These are phyloP conservation scores for Drosophila nebulosa DNA, from an alignment of 1,140 invertebrate species.

Conservation along the genomic window DNA sequence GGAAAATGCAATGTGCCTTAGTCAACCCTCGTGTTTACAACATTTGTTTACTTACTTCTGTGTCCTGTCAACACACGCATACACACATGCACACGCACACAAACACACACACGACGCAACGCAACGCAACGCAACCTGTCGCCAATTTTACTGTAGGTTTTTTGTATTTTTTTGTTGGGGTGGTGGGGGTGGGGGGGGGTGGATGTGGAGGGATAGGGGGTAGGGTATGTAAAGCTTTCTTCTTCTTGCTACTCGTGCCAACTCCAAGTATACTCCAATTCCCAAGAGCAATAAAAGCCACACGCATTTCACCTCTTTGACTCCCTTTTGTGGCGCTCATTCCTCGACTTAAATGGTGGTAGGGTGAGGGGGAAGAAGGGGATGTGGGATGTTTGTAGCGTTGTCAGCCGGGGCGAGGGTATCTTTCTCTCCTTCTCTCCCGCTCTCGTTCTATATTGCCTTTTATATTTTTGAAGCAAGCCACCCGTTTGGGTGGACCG, in stretches of 20 bases:
- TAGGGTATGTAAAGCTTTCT: neutral
- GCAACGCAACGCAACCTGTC: slow-evolving; percentile 46
- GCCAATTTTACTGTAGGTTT: slow-evolving; percentile 40
- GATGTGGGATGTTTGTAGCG: no score
- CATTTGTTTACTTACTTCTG: slow-evolving; percentile 15
- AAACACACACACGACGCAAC: neutral
- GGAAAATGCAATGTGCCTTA: neutral
- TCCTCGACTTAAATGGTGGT: neutral
- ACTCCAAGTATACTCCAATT: neutral
- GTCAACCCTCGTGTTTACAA: slow-evolving; percentile 34
- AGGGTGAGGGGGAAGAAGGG: neutral
- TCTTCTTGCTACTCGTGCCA: neutral
- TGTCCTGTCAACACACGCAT: slow-evolving; percentile 61
- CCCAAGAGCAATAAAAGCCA: slow-evolving; percentile 60
- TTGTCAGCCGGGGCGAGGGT: neutral
- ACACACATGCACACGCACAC: neutral
- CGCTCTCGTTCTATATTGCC: no score
- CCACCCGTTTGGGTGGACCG: neutral
- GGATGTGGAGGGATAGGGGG: no score
- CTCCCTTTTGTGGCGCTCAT: neutral
- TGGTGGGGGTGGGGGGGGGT: neutral
- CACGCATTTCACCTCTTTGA: slow-evolving; percentile 60
- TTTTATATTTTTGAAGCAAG: slow-evolving; percentile 34
- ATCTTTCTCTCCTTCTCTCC: no score
- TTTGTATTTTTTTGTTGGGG: neutral